Conservation (phyloP, 2,113 vertebrate species). For the Pangasianodon gigas region DNA sequence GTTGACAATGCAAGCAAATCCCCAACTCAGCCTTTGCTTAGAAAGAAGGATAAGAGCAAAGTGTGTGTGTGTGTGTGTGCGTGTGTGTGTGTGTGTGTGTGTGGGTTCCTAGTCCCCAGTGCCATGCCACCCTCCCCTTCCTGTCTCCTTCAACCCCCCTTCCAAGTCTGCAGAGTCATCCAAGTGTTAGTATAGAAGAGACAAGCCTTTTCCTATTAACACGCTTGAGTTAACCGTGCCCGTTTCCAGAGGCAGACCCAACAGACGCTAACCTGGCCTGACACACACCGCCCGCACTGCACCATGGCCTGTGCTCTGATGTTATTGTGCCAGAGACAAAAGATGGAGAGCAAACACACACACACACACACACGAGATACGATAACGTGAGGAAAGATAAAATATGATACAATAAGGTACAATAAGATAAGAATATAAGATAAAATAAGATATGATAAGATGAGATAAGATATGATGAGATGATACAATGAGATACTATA, state of each 20-base stretch:
- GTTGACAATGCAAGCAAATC: slow-evolving; percentile 91
- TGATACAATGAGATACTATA: background rate
- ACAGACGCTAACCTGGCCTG: slow-evolving; percentile 86
- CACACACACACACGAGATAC: slow-evolving; percentile 7
- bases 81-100: slow-evolving; percentile 33
- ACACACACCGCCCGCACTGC: slow-evolving; percentile 76
- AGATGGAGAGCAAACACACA: slow-evolving; percentile 55
- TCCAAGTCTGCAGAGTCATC: slow-evolving; percentile 85
- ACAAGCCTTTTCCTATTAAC: slow-evolving; percentile 93
- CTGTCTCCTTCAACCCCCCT: slow-evolving; percentile 65
- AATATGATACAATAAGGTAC: background rate
- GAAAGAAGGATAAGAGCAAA: slow-evolving; percentile 49
- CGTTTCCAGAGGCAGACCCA: slow-evolving; percentile 74
- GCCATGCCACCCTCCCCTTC: slow-evolving; percentile 70
- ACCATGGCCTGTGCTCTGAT: slow-evolving; percentile 63
- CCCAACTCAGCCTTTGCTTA: slow-evolving; percentile 83
- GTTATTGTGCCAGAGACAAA: slow-evolving; percentile 75
- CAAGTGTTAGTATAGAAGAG: slow-evolving; percentile 93
- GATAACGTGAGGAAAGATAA: slow-evolving; percentile 40
- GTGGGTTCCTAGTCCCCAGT: slow-evolving; percentile 78
- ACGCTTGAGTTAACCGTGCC: slow-evolving; percentile 89
- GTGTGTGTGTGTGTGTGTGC: background rate
- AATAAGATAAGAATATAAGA: background rate
- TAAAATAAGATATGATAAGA: background rate
- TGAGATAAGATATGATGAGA: background rate